Percentiles rank a stretch among this genome's conserved stretches.
These are phyloP conservation scores for Drosophila arizonae DNA, from an alignment of 1,140 invertebrate genomes.

Conservation along the genomic window DNA sequence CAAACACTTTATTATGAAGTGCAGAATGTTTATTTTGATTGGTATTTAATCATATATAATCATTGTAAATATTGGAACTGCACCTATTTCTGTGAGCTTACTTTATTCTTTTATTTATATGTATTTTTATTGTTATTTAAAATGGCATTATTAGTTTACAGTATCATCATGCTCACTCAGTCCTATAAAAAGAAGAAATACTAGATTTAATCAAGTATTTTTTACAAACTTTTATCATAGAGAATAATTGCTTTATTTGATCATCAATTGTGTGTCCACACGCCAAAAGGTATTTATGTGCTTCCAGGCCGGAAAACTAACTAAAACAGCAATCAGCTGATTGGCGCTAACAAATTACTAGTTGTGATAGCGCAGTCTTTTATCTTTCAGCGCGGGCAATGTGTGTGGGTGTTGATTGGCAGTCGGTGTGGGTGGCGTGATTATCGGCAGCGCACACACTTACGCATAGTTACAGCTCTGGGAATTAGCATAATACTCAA, in stretches of 20 bases:
- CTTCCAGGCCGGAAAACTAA: slow-evolving; percentile 11
- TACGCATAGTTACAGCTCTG: background rate
- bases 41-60: background rate
- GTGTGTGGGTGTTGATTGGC: slow-evolving; percentile 15
- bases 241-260: background rate
- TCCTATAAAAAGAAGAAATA: too few relatives aligned
- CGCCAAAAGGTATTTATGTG: background rate
- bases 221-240: too few relatives aligned
- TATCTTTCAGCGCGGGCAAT: background rate
- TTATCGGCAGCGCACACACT: slow-evolving; percentile 9
- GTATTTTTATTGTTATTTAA: background rate
- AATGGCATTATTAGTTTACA: too few relatives aligned
- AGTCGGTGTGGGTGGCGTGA: slow-evolving; percentile 33
- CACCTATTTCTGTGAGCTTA: too few relatives aligned
- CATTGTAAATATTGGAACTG: too few relatives aligned
- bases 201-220: too few relatives aligned
- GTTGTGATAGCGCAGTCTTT: slow-evolving; percentile 25
- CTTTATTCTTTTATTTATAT: background rate
- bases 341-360: slow-evolving; percentile 30
- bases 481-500: slow-evolving; percentile 15
- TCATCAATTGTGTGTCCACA: background rate
- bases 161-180: too few relatives aligned
- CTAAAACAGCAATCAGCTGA: slow-evolving; percentile 26
- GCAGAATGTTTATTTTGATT: background rate
- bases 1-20: background rate